Evolutionary conservation across 2,888 invertebrate species (phyloP), one percentile per base, ranked within the genome.

Genomic region (Rotaria socialis): DNA sequence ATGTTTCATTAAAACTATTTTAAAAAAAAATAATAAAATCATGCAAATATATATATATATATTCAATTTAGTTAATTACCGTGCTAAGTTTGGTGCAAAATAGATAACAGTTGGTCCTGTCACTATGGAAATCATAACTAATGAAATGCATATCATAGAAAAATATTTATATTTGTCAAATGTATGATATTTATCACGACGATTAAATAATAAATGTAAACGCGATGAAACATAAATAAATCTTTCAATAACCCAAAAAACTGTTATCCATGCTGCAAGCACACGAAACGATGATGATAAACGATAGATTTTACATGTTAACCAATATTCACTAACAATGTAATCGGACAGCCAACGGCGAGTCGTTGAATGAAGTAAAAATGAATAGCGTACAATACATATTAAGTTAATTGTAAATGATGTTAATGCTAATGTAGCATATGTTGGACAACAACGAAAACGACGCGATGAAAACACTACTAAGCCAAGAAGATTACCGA

Each of bases 271-370:
- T 84, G 84, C 84, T 3, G 84, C n/a, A 1, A 52, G 22, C 19
- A 84, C 84, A 84, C 84, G 84, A 84, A 35, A 55, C 24, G 52
- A 84, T 52, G 55, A 27, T 27, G 84, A 84, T 47, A 84, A 55
- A 47, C 84, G 84, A 84, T 35, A 52, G 22, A 52, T 27, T 52
- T 50, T 84, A 52, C 84, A 84, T 52, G 55, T 41, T 52, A 84
- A 47, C 55, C 84, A 50, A 67, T 67, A 16, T 19, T 0, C 19
- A 84, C n/a, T 16, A 22, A 55, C 14, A 84, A 67, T 19, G 19
- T 67, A 14, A 8, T 35, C 27, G 16, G 67, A 27, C 7, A 67
- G 19, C 67, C 67, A 67, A 27, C 27, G 67, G 35, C 67, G 35
- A 16, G 67, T 35, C 19, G 67, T 35, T 35, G 67, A 67, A 67